Conservation (phyloP, 1,140 invertebrate species). For the Platyura marginata region DNA sequence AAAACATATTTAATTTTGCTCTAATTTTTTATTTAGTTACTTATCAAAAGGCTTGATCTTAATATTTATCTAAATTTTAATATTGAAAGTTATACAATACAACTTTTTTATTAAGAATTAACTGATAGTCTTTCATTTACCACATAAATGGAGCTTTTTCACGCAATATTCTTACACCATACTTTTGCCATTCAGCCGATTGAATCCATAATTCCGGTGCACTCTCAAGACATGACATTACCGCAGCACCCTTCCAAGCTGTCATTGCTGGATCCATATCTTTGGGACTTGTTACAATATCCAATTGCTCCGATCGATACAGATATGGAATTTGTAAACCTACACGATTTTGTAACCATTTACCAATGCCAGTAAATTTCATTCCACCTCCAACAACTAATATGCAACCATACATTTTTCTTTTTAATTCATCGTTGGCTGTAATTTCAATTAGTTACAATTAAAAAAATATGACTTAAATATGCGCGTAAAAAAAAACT, state of each 20-base stretch:
- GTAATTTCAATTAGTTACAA: conserved; percentile 5
- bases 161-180: conserved; percentile 66
- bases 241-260: conserved; percentile 85
- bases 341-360: conserved; percentile 78
- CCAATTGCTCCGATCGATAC: conserved; percentile 58
- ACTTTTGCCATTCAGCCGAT: conserved; percentile 67
- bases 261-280: conserved; percentile 80
- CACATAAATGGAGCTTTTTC: conserved; percentile 73
- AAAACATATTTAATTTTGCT: too few relatives aligned
- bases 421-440: conserved; percentile 71
- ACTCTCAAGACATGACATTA: conserved; percentile 82
- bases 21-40: neutral
- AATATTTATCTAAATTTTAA: too few relatives aligned
- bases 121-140: conserved; percentile 22
- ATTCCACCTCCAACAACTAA: conserved; percentile 80
- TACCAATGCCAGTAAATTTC: conserved; percentile 68
- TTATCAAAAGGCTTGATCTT: neutral
- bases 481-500: conserved; percentile 12
- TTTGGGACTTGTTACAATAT: conserved; percentile 66
- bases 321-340: conserved; percentile 64
- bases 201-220: conserved; percentile 86
- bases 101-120: neutral
- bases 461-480: conserved; percentile 1
- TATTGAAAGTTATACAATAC: neutral
- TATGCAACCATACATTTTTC: conserved; percentile 88